Percentiles rank a stretch among this genome's conserved stretches.
phyloP scores from a whole-genome alignment of 2,797 vertebrate genomes.

The Enteromius radiatus region DNA sequence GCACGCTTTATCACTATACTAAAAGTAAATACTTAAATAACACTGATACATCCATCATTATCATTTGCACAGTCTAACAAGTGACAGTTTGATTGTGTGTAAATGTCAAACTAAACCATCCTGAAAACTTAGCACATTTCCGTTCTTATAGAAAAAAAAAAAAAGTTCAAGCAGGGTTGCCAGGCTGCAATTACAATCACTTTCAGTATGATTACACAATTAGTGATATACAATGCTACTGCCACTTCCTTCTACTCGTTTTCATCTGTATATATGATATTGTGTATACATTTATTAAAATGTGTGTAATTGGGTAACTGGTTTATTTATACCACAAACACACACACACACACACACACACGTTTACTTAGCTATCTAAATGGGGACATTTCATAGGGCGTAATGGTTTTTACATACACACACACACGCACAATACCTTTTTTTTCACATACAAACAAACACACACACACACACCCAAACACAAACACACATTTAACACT shows the following conservation, averaged over 20 bases:
- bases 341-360: neutral
- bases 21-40: slow-evolving; percentile 62
- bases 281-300: neutral
- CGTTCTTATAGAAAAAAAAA: slow-evolving; percentile 44
- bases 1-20: slow-evolving; percentile 64
- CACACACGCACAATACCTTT: too few species aligned
- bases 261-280: slow-evolving; percentile 20
- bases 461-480: neutral
- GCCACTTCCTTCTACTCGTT: slow-evolving; percentile 12
- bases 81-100: slow-evolving; percentile 57
- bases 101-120: slow-evolving; percentile 66
- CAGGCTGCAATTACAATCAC: slow-evolving; percentile 53
- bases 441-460: too few species aligned
- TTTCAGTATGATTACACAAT: slow-evolving; percentile 51
- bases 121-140: slow-evolving; percentile 33
- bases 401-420: neutral
- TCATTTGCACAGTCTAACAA: slow-evolving; percentile 50
- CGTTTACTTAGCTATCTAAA: too few species aligned
- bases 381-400: too few species aligned
- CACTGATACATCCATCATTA: slow-evolving; percentile 54
- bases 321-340: too few species aligned
- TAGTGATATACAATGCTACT: slow-evolving; percentile 37
- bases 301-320: too few species aligned
- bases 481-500: neutral
- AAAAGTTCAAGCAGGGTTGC: slow-evolving; percentile 34